These are phyloP conservation scores for Nothocercus nigrocapillus DNA, from an alignment of 2,113 vertebrate genomes.

Conservation along the genomic window DNA sequence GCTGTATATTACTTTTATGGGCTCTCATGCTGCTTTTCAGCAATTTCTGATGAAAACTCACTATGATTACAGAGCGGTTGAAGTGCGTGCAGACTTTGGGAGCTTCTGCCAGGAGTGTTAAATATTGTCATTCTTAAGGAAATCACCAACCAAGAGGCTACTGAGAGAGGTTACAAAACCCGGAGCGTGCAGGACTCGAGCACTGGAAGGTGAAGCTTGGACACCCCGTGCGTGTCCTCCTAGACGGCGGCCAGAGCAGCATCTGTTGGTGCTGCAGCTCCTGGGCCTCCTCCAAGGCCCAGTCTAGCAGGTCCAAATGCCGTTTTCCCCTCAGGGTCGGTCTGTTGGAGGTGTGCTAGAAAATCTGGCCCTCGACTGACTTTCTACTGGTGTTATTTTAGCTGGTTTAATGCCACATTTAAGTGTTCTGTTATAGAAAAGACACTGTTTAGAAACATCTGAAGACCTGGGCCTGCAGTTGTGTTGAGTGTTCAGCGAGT, in stretches of 20 bases:
- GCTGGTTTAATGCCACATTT: not conserved
- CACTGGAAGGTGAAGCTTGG: not conserved
- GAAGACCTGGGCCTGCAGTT: not conserved
- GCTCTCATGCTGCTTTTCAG: not conserved
- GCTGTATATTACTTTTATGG: not conserved
- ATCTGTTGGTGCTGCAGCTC: rapidly evolving
- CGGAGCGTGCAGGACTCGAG: not conserved
- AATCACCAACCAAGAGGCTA: not conserved
- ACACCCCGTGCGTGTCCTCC: not conserved
- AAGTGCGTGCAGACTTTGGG: not conserved
- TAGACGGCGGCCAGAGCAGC: not conserved
- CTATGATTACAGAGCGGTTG: not conserved
- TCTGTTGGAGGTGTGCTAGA: rapidly evolving
- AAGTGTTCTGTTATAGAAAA: not conserved
- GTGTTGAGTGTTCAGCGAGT: not conserved
- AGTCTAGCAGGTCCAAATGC: not conserved
- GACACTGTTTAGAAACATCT: not conserved
- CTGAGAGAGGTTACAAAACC: not conserved
- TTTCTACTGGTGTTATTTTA: not conserved
- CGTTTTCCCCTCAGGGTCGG: rapidly evolving
- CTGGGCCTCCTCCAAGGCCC: not conserved
- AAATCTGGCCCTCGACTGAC: not conserved
- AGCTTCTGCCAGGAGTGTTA: not conserved
- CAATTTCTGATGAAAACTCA: not conserved
- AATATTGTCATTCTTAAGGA: not conserved